Conservation (phyloP, 2,113 vertebrate species). For the Gymnorhina tibicen region DNA sequence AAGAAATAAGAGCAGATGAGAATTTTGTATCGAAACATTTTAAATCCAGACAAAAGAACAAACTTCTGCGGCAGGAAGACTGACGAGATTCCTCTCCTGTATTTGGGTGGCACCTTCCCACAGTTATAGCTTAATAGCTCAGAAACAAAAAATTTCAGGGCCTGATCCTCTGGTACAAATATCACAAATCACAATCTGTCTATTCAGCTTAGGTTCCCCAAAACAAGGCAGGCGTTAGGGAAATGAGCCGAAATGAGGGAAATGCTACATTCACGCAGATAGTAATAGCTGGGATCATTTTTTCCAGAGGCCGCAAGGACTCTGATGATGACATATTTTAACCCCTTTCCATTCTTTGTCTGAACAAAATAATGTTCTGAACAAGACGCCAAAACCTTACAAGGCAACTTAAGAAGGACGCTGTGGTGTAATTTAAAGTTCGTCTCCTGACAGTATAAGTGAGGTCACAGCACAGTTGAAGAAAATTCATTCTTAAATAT, state of each 20-base stretch:
- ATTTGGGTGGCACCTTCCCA: neutral
- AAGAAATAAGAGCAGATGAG: neutral
- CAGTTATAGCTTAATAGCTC: neutral
- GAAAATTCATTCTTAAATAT: neutral
- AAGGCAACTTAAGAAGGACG: neutral
- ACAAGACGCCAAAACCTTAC: neutral
- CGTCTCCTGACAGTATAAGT: neutral
- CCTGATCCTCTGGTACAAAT: neutral
- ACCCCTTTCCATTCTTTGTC: neutral
- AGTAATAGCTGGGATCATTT: neutral
- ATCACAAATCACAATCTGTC: neutral
- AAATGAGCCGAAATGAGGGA: neutral
- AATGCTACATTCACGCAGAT: neutral
- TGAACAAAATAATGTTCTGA: neutral
- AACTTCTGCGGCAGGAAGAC: neutral
- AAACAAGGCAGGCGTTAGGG: neutral
- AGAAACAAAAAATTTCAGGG: neutral
- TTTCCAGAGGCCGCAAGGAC: neutral
- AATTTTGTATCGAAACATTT: neutral
- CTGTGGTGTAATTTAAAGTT: neutral
- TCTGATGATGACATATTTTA: neutral
- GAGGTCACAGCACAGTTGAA: constrained; percentile 4
- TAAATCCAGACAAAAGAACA: neutral
- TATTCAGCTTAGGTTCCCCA: neutral
- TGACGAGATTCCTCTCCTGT: neutral